Percentiles rank a stretch among this genome's conserved stretches.
Conservation (phyloP, 1,140 invertebrate species). For the Tachypleus tridentatus region DNA sequence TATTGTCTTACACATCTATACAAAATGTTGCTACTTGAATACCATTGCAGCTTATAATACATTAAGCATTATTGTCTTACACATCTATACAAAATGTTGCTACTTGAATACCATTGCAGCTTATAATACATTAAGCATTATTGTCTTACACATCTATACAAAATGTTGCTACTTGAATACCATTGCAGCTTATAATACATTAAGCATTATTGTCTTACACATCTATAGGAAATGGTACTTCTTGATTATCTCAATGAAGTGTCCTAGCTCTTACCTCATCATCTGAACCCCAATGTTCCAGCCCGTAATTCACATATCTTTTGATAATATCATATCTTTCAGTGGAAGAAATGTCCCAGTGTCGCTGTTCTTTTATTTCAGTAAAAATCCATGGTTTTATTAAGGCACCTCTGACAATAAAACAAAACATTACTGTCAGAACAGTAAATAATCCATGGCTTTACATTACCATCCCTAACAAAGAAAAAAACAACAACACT, state of each 20-base stretch:
- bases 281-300: conserved; percentile 98
- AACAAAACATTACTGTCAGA: conserved; percentile 36
- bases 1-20: too few species aligned
- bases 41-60: too few species aligned
- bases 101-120: too few species aligned
- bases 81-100: too few species aligned
- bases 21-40: too few species aligned
- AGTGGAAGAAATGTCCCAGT: conserved; percentile 79
- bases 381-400: conserved; percentile 99
- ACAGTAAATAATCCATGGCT: conserved; percentile 30
- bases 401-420: conserved; percentile 69
- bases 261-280: conserved; percentile 42
- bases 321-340: conserved; percentile 87
- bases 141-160: too few species aligned
- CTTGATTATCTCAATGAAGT: conserved; percentile 54
- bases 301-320: conserved; percentile 81
- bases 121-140: too few species aligned
- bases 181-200: too few species aligned
- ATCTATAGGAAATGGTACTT: conserved; percentile 81
- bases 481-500: too few species aligned
- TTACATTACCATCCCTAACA: too few species aligned
- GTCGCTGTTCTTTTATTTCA: conserved; percentile 86
- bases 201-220: conserved; percentile 81
- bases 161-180: too few species aligned
- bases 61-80: too few species aligned